Conservation (phyloP, 2,888 invertebrate genomes). For the Synanthedon myopaeformis region DNA sequence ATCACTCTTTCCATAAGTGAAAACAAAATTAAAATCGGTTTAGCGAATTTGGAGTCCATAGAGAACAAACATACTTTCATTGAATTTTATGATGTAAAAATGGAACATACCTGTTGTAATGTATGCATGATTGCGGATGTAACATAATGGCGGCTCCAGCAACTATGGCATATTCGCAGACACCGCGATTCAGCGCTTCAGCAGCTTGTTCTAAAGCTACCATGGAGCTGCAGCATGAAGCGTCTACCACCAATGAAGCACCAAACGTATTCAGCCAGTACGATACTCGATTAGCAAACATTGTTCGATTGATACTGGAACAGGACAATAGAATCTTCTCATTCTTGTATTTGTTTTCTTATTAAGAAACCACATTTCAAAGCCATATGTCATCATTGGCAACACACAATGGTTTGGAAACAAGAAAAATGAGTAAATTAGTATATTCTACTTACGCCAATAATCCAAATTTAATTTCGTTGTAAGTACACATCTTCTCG, state of each 20-base stretch:
- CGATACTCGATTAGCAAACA: slow-evolving; percentile 52
- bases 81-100: too few relatives aligned
- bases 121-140: slow-evolving; percentile 58
- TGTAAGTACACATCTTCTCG: slow-evolving; percentile 54
- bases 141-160: slow-evolving; percentile 71
- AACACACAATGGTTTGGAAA: too few relatives aligned
- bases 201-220: slow-evolving; percentile 38
- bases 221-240: slow-evolving; percentile 36
- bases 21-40: too few relatives aligned
- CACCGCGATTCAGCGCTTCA: slow-evolving; percentile 30
- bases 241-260: slow-evolving; percentile 39
- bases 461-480: not conserved
- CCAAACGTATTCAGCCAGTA: slow-evolving; percentile 53
- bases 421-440: too few relatives aligned
- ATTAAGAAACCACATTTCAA: too few relatives aligned
- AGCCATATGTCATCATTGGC: too few relatives aligned
- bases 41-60: too few relatives aligned
- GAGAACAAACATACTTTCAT: too few relatives aligned
- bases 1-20: too few relatives aligned
- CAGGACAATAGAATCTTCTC: too few relatives aligned
- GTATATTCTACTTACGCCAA: not conserved
- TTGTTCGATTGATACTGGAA: slow-evolving; percentile 41
- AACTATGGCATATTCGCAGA: slow-evolving; percentile 68
- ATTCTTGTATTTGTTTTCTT: too few relatives aligned
- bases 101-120: slow-evolving; percentile 30